These are phyloP conservation scores for Anthopleura xanthogrammica DNA, from an alignment of 92 coral and sea anemone genomes.

Conservation along the genomic window DNA sequence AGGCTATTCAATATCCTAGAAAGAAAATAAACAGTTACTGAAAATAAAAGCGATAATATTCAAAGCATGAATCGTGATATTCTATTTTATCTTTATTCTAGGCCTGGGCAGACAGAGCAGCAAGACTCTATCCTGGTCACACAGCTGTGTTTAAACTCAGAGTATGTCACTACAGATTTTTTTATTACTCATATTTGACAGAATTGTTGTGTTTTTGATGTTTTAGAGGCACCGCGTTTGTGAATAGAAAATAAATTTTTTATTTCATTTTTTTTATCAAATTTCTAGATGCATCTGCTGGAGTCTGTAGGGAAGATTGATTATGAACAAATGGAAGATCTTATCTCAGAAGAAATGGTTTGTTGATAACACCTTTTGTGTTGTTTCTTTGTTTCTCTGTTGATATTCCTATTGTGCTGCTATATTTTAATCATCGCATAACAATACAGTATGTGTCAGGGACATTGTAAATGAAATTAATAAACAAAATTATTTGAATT, in stretches of 20 bases:
- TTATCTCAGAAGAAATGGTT: slow-evolving; percentile 89
- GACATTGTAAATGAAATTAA: too few relatives aligned
- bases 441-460: too few relatives aligned
- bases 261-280: not conserved
- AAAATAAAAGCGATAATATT: too few relatives aligned
- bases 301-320: slow-evolving; percentile 78
- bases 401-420: too few relatives aligned
- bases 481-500: too few relatives aligned
- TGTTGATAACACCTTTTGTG: not conserved
- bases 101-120: slow-evolving; percentile 99
- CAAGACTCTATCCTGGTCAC: slow-evolving; percentile 89
- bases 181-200: not conserved
- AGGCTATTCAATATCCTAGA: too few relatives aligned
- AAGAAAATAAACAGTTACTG: too few relatives aligned
- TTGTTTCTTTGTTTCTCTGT: not conserved
- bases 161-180: slow-evolving; percentile 37
- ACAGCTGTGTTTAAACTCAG: slow-evolving; percentile 82
- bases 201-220: not conserved
- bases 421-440: too few relatives aligned
- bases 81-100: slow-evolving; percentile 8
- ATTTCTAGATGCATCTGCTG: slow-evolving; percentile 78
- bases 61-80: not conserved
- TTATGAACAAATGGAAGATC: slow-evolving; percentile 89
- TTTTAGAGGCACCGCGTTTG: too few relatives aligned
- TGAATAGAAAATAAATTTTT: not conserved